These are phyloP conservation scores for Scylla paramamosain DNA, from an alignment of 1,140 invertebrate species.

Conservation along the genomic window DNA sequence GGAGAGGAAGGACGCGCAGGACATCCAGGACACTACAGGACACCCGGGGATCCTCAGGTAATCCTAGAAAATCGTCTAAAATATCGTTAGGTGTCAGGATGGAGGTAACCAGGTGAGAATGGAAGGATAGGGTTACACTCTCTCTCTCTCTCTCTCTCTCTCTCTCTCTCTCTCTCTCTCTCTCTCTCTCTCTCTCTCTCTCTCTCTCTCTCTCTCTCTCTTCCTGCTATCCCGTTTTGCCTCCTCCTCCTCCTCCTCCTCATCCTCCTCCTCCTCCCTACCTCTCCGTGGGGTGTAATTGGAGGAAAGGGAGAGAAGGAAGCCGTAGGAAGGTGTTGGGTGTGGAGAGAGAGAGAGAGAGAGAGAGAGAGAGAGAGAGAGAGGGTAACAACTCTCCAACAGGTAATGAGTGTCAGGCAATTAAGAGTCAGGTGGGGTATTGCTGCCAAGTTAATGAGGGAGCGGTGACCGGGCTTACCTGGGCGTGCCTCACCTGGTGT, in stretches of 20 bases:
- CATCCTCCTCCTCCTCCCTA: slow-evolving; percentile 31
- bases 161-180: slow-evolving; percentile 32
- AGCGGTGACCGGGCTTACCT: too few relatives aligned
- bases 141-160: neutral
- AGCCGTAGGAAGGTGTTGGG: neutral
- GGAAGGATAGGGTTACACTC: too few relatives aligned
- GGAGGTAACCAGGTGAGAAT: too few relatives aligned
- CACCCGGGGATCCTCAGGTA: too few relatives aligned
- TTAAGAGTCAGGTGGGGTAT: too few relatives aligned
- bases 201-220: slow-evolving; percentile 35
- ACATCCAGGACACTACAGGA: too few relatives aligned
- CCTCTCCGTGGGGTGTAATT: neutral
- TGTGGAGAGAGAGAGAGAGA: neutral
- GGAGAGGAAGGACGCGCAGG: too few relatives aligned
- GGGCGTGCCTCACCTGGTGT: too few relatives aligned
- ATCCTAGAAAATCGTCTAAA: too few relatives aligned
- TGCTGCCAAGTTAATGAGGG: too few relatives aligned
- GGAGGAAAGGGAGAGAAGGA: slow-evolving; percentile 36
- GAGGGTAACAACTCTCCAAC: neutral
- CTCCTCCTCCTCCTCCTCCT: slow-evolving; percentile 5
- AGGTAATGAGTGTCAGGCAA: too few relatives aligned
- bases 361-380: neutral
- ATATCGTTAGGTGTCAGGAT: too few relatives aligned
- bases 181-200: neutral
- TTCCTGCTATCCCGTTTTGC: neutral